A percentile compares a stretch with the other conserved stretches of the same genome.
Evolutionary conservation across 2,113 vertebrate species (phyloP).

Genomic region (Cryptotis parvus): DNA sequence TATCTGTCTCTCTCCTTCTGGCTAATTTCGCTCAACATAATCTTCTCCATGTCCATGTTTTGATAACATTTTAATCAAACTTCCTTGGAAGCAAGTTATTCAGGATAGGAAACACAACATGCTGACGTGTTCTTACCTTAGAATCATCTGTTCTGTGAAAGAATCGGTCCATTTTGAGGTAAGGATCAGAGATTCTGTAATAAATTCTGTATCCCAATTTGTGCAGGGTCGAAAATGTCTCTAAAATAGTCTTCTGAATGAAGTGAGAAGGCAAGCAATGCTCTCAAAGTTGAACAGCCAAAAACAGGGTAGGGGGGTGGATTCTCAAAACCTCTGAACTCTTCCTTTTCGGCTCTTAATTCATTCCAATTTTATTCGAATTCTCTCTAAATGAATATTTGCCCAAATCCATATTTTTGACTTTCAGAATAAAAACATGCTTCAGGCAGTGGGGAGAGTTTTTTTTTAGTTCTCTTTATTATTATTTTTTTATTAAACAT

Average conservation of each 20-base stretch:
- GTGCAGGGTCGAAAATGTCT: neutral
- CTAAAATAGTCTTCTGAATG: neutral
- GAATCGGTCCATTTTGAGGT: conserved; percentile 5
- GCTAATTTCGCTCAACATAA: too few species aligned
- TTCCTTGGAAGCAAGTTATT: conserved; percentile 42
- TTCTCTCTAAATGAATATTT: neutral
- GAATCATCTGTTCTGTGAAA: conserved; percentile 48
- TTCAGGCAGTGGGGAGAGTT: neutral
- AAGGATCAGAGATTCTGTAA: neutral
- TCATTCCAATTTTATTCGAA: neutral
- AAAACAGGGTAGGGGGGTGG: neutral
- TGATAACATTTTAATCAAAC: conserved; percentile 29
- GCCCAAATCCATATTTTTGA: neutral
- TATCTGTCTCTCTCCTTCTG: too few species aligned
- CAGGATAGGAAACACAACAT: neutral
- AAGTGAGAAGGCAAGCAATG: neutral
- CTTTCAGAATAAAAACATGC: neutral
- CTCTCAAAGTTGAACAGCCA: neutral
- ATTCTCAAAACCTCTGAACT: neutral
- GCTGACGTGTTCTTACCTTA: neutral
- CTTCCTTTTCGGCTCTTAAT: neutral
- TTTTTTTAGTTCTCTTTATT: too few species aligned
- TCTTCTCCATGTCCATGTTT: too few species aligned
- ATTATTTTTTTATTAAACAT: too few species aligned
- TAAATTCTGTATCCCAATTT: neutral